Evolutionary conservation across 2,797 vertebrate genomes (phyloP), one percentile per base, ranked within the genome.

Genomic region (Gymnoscopelus braueri): DNA sequence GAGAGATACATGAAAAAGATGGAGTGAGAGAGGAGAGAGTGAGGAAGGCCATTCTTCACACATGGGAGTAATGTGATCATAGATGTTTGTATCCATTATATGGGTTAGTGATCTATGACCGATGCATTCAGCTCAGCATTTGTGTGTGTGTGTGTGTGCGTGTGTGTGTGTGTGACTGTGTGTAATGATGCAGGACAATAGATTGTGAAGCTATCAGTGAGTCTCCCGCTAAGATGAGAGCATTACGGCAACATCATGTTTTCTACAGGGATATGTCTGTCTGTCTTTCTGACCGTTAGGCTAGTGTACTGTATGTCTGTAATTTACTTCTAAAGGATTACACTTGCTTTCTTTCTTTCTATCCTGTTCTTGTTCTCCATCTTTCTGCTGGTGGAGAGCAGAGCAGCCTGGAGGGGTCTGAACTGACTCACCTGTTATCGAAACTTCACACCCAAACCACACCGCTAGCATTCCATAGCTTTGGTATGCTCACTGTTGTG

Each of bases 171-270:
- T 44, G 8, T 19, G 19, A 19, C 19, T 78, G 58, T 74, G 79
- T 78, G 65, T 81, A 78, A 83, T 76, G 69, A 59, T 54, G 67
- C 19, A 64, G 67, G 77, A 77, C 67, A 51, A 64, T 65, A 54
- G 69, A 63, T 39, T 14, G 19, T 73, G 65, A 63, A 63, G 70
- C 79, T 69, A 60, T 74, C 62, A 72, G 67, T 71, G 19, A 64
- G 66, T 74, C 73, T 80, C 71, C 74, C 2, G 19, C 72, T 47
- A 74, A 75, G 80, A 67, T 53, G 11, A 74, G 60, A 52, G 8
- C 69, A 64, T 83, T 67, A 73, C 13, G 48, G 60, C 35, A 13
- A 51, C 13, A 51, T 7, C 12, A 10, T 50, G 49, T 12, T n/a
- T 14, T 12, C 49, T 50, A n/a, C 5, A 9, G 5, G 13, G 50